Evolutionary conservation across 2,113 vertebrate genomes (phyloP).

Genomic region (Oreochromis spilurus): DNA sequence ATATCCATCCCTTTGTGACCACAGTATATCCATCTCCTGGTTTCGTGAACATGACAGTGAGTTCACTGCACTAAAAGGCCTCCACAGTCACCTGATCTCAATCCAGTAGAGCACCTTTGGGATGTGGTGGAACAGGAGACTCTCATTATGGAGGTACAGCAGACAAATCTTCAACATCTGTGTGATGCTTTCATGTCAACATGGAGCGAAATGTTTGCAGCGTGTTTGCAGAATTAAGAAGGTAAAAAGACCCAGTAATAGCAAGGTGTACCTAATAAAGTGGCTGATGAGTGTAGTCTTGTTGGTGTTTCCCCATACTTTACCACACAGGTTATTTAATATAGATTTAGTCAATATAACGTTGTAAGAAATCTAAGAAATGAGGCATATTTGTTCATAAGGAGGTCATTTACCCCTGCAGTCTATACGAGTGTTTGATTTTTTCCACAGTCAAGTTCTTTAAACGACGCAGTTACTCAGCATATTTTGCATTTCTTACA

Average conservation of each 20-base stretch:
- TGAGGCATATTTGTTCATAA: neutral
- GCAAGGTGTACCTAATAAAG: neutral
- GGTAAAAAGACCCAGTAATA: neutral
- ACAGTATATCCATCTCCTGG: neutral
- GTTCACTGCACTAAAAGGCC: neutral
- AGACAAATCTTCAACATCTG: neutral
- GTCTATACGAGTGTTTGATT: neutral
- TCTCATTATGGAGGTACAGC: neutral
- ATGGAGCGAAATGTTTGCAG: neutral
- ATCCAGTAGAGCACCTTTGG: neutral
- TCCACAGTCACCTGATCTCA: neutral
- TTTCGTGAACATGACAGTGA: neutral
- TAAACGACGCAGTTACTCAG: neutral
- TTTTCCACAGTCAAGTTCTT: neutral
- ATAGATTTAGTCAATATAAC: neutral
- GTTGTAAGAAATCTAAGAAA: neutral
- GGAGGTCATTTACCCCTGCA: conserved; percentile 7
- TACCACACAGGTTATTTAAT: neutral
- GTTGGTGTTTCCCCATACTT: neutral
- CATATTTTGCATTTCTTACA: neutral
- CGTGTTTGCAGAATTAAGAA: neutral
- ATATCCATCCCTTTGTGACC: neutral
- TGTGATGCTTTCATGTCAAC: neutral
- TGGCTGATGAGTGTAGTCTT: neutral
- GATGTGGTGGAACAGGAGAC: neutral